Base-by-base conservation (phyloP, 2,113 vertebrate genomes). In the Gymnobelideus leadbeateri region DNA sequence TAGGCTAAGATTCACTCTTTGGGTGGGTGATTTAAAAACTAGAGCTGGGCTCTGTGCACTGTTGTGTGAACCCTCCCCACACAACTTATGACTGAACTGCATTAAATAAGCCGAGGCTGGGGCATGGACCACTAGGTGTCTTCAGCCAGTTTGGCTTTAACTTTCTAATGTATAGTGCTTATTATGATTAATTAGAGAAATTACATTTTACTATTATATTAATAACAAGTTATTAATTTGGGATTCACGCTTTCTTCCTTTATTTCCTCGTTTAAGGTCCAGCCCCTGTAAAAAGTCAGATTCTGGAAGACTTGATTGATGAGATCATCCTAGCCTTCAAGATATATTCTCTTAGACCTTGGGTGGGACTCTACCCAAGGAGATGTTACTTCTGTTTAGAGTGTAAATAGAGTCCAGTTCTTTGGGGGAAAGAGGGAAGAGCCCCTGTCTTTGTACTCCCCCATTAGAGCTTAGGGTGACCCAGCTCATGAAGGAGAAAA, bases 131-230 rank as follows among this genome's bases (percentile, higher is more conserved):
- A 93, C n/a, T 57, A 91, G 95, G 92, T 2, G 61, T 91, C 94
- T 94, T 95, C 94, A 91, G 90, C 95, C 92, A 94, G 91, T 61
- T 96, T 91, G 96, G 92, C 26, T n/a, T n/a, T n/a, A n/a, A n/a
- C 19, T 43, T 84, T 43, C 19, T 23, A 84, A 84, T 84, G 2
- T 43, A n/a, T 84, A 23, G n/a, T 23, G n/a, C n/a, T 84, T 84
- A 43, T 16, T 43, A 43, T 43, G 6, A 84, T 43, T 84, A 43
- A 43, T n/a, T 5, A 84, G 61, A 37, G 11, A 31, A 61, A 14
- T 68, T 68, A 68, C 31, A 31, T 68, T 68, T 68, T 68, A 68
- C 61, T 68, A 5, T 68, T 37, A 37, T 37, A 37, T 68, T 68
- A 68, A 37, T 68, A 68, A 68, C 12, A 0, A 68, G 3, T 68